Base-by-base conservation (phyloP, 2,888 invertebrate species). In the Cacoxenus indagator region DNA sequence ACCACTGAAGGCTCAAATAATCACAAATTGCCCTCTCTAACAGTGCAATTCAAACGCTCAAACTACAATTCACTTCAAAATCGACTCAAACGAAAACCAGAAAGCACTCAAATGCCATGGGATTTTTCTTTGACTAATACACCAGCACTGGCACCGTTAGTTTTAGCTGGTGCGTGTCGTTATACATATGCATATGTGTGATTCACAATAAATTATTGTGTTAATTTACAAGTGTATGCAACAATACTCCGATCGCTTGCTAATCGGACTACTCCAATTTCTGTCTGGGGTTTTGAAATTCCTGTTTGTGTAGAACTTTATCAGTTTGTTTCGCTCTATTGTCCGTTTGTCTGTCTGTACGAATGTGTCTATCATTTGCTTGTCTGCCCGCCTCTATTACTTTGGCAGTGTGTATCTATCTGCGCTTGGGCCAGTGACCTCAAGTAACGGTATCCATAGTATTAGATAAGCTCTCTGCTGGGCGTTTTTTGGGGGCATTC, bases 401-500 rank as follows among this genome's bases (percentile, higher is more conserved):
- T 67, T 57, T 59, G 48, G 37, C 9, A 51, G 55, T 78, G 71
- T 71, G 37, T 46, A 43, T 64, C 59, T 67, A 29, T 48, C 29
- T 70, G 70, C 71, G 72, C 54, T 22, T 79, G 81, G 79, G 81
- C 82, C 84, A 81, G 75, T 81, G 84, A 81, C 81, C 81, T 74
- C 73, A 75, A 74, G 73, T 81, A 83, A 83, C 84, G 83, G 83
- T 84, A 83, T 80, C 79, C 83, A 76, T 82, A 83, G 83, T 84
- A 82, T 79, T 79, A 76, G 73, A 79, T 82, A 84, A 83, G 75
- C 75, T 70, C 61, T 68, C 71, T 75, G 69, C 68, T 46, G 69
- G 46, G 69, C 64, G 59, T 26, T 64, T 66, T 67, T 2, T 11
- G 68, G 24, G 65, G 67, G 37, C 57, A 59, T 61, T 61, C 57